Conservation (phyloP, 2,113 vertebrate genomes). For the Zonotrichia leucophrys region DNA sequence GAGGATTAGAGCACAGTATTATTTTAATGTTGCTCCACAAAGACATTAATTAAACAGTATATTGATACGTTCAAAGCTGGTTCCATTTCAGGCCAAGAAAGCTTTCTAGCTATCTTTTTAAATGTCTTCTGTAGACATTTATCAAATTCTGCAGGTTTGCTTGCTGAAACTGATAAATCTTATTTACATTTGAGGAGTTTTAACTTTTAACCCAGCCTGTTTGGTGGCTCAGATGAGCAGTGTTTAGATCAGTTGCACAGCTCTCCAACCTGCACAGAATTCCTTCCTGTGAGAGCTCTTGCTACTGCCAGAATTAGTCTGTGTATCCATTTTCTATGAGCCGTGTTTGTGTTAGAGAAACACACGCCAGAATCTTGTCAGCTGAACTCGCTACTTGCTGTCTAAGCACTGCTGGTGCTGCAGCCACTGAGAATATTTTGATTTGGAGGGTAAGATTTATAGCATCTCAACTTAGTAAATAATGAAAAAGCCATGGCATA, state of each 20-base stretch:
- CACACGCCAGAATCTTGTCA: not conserved
- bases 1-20: slow-evolving; percentile 41
- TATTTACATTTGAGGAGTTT: not conserved
- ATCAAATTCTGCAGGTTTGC: slow-evolving; percentile 45
- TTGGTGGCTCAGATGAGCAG: not conserved
- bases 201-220: not conserved
- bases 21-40: not conserved
- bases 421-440: slow-evolving; percentile 21
- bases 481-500: slow-evolving; percentile 6
- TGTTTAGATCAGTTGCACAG: not conserved
- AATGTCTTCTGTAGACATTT: slow-evolving; percentile 27
- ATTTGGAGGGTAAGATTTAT: slow-evolving; percentile 26
- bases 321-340: not conserved
- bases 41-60: slow-evolving; percentile 24
- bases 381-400: not conserved
- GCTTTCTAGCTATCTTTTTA: slow-evolving; percentile 21
- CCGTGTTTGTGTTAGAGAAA: not conserved
- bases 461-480: slow-evolving; percentile 29
- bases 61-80: not conserved
- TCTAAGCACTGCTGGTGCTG: not conserved
- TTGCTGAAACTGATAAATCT: slow-evolving; percentile 37
- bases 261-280: not conserved
- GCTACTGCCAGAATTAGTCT: not conserved
- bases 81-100: slow-evolving; percentile 1
- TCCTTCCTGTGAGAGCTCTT: not conserved